Evolutionary conservation across 2,797 vertebrate species (phyloP).

Genomic region (Alcedo atthis): DNA sequence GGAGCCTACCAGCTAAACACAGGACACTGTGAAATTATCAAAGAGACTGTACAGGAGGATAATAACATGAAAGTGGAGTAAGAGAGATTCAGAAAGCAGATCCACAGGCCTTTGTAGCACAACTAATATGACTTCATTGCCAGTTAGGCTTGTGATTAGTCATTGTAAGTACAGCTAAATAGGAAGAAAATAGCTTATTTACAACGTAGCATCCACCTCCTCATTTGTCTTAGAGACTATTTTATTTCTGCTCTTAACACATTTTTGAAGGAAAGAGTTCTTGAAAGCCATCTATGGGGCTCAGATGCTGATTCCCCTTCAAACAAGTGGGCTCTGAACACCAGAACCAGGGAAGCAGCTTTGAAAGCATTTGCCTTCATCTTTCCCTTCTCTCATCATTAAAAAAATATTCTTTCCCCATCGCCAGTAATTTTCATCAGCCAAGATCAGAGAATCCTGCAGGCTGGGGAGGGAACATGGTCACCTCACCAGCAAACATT

Average conservation of each 20-base stretch:
- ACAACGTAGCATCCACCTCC: not conserved
- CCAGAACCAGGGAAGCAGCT: not conserved
- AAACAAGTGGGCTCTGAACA: not conserved
- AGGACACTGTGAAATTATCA: conserved; percentile 13
- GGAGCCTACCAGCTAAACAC: not conserved
- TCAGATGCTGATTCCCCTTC: not conserved
- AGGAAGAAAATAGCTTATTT: not conserved
- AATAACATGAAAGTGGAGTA: not conserved
- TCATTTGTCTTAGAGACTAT: not conserved
- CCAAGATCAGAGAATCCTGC: not conserved
- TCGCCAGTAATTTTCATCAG: not conserved
- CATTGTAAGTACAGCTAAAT: not conserved
- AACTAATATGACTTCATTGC: not conserved
- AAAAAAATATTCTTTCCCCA: not conserved
- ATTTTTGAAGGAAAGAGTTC: not conserved
- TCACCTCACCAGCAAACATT: not conserved
- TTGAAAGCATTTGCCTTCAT: not conserved
- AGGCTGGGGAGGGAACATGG: fast-evolving
- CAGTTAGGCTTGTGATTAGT: not conserved
- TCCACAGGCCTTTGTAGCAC: not conserved
- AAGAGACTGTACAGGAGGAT: not conserved
- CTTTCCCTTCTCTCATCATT: not conserved
- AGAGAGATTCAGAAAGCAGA: not conserved
- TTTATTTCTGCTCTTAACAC: not conserved
- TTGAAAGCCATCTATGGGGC: not conserved